Evolutionary conservation across 1,140 invertebrate species (phyloP).

Genomic region (Orius insidiosus): DNA sequence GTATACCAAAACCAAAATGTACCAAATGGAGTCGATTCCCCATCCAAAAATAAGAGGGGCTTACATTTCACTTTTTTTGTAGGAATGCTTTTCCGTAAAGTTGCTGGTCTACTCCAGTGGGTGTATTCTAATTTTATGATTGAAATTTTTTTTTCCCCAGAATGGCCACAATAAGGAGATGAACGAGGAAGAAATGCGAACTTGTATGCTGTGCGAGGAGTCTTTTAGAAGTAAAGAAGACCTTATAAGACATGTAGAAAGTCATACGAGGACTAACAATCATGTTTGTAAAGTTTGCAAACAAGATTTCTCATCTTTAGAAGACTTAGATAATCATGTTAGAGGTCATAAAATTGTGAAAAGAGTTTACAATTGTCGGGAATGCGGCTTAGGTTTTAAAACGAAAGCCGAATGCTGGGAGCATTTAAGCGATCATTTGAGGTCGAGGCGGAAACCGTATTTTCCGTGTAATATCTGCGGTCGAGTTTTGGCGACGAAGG

Average conservation of each 20-base stretch:
- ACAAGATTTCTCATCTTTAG: background rate
- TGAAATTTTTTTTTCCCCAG: too few species aligned
- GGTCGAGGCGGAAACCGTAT: background rate
- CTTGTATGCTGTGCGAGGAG: constrained; percentile 13
- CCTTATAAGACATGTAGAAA: constrained; percentile 12
- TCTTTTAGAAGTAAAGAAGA: constrained; percentile 3
- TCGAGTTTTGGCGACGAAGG: constrained; percentile 27
- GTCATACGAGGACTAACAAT: constrained; percentile 1
- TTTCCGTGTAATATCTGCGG: constrained; percentile 29
- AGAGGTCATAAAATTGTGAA: constrained; percentile 7
- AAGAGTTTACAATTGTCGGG: constrained; percentile 12
- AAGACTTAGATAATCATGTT: constrained; percentile 14
- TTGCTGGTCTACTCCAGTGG: too few species aligned
- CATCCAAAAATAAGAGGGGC: too few species aligned
- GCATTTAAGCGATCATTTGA: constrained; percentile 12
- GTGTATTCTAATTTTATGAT: too few species aligned
- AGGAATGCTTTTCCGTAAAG: too few species aligned
- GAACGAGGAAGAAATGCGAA: background rate
- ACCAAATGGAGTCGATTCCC: too few species aligned
- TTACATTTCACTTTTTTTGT: background rate
- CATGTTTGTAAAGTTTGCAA: constrained; percentile 10
- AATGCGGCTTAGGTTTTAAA: constrained; percentile 8
- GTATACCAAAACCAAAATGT: too few species aligned
- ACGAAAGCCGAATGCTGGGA: constrained; percentile 13
- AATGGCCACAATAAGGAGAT: too few species aligned